Evolutionary conservation across 1,140 invertebrate genomes (phyloP), one percentile per base, ranked within the genome.

Genomic region (Protaetia brevitarsis): DNA sequence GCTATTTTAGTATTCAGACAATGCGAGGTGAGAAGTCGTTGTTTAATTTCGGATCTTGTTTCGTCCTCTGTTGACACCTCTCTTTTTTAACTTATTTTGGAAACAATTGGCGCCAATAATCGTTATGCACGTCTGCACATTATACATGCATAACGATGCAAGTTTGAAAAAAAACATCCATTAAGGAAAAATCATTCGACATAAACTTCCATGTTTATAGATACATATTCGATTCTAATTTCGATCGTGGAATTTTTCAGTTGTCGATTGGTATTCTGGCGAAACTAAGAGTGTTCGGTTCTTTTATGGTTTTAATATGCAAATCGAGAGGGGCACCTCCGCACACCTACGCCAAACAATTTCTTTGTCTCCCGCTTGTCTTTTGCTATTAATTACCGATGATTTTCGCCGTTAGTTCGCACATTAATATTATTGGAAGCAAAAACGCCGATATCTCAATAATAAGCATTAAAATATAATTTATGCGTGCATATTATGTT

Each of bases 41-140:
- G 41, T 51, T 51, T 51, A 51, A 51, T 51, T 51, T 51, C 41
- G 26, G 41, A 51, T 34, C 13, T 34, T 51, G 21, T 45, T 45
- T 45, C 13, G 11, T 45, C 37, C 13, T n/a, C 11, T 51, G 16
- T 21, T 5, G 4, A 7, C 26, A 23, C 4, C 0, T 51, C 10
- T 51, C 16, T 23, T 0, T 51, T 51, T 51, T 51, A 23, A 8
- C 26, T 21, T 23, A 6, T 51, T 51, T 51, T 23, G 41, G 10
- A 2, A 2, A 8, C 26, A 19, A 23, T 51, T 51, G 3, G 41
- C 16, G 41, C n/a, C n/a, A 34, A 34, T 2, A 2, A 34, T 34
- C 4, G 2, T 19, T 16, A 19, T 51, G n/a, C n/a, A n/a, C n/a
- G n/a, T n/a, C n/a, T n/a, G n/a, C n/a, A n/a, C n/a, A n/a, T n/a